These are phyloP conservation scores for Enteromius argenteus DNA, from an alignment of 2,797 vertebrate species.

Conservation along the genomic window DNA sequence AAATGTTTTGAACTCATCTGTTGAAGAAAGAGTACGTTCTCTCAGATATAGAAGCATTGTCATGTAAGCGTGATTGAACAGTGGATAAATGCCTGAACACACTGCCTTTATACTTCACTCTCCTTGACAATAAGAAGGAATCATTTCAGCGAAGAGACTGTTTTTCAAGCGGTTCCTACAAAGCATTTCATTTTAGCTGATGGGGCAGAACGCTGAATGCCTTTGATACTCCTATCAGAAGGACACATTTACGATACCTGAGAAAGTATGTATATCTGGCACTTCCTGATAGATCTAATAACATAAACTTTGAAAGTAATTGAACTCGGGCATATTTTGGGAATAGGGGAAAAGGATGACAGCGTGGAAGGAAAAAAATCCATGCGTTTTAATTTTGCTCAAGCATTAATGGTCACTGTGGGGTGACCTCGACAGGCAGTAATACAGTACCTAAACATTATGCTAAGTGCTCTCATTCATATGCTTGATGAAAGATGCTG, in stretches of 20 bases:
- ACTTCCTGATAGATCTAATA: conserved; percentile 71
- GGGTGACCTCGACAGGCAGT: conserved; percentile 73
- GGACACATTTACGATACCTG: conserved; percentile 70
- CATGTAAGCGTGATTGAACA: conserved; percentile 33
- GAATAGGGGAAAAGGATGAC: conserved; percentile 56
- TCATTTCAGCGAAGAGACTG: conserved; percentile 26
- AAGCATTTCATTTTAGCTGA: conserved; percentile 58
- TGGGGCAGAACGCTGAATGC: conserved; percentile 52
- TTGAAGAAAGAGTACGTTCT: conserved; percentile 22
- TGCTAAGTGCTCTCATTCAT: conserved; percentile 72
- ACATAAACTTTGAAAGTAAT: conserved; percentile 77
- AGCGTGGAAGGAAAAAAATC: conserved; percentile 53
- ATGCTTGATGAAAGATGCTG: conserved; percentile 68
- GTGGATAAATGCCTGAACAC: background rate
- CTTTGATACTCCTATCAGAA: conserved; percentile 63
- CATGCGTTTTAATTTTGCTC: conserved; percentile 74
- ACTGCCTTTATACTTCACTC: conserved; percentile 23
- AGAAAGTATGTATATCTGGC: conserved; percentile 62
- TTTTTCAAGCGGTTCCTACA: conserved; percentile 10
- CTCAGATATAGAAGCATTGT: conserved; percentile 22
- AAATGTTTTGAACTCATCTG: conserved; percentile 97
- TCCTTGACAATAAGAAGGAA: conserved; percentile 24
- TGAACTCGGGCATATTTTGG: conserved; percentile 72
- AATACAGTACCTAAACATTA: conserved; percentile 75
- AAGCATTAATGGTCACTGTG: conserved; percentile 72